Base-by-base conservation (phyloP, 2,797 vertebrate genomes). In the Zenarchopterus dispar region DNA sequence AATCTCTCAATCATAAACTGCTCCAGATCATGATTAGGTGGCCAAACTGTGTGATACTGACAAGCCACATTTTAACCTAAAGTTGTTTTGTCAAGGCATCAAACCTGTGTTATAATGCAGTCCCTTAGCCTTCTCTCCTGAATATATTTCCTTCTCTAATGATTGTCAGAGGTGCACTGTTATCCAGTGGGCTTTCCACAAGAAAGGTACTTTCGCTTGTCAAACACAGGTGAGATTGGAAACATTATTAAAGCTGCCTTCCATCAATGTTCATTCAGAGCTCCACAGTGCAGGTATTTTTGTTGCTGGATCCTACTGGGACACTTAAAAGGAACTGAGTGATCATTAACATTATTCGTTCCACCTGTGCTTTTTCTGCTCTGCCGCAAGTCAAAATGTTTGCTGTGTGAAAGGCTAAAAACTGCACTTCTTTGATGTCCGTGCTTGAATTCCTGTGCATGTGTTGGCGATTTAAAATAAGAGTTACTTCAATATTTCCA, bases 211-310 rank as follows among this genome's bases (percentile, higher is more conserved):
- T 58, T 21, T 22, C 18, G 47, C 55, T 55, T 54, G 53, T 70
- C 49, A 81, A 68, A 68, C 59, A 63, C 24, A 43, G 31, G 9
- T 57, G 24, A 69, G 64, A 75, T 57, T 71, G 62, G 50, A 48
- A 75, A 45, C 48, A 58, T 33, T 45, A 28, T 19, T 50, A 28
- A 42, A 55, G 22, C 45, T 42, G 24, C 17, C 8, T 36, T 59
- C 17, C 49, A 64, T 63, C 36, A 66, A 52, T 33, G 55, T 62
- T 11, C 21, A 33, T 31, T 45, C 48, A 31, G 56, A 73, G 48
- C 58, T 47, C 8, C 33, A 26, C 46, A 59, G 46, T 8, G 39
- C 23, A 33, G 52, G 13, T 36, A 5, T 47, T 48, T 50, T 58
- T 16, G 45, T 47, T 19, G 44, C n/a, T 26, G 66, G 42, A 54